Evolutionary conservation across 30 jellyfish, hydroid and myxozoan species (phyloP), one percentile per base, ranked within the genome.

Genomic region (Haliclystus octoradiatus): DNA sequence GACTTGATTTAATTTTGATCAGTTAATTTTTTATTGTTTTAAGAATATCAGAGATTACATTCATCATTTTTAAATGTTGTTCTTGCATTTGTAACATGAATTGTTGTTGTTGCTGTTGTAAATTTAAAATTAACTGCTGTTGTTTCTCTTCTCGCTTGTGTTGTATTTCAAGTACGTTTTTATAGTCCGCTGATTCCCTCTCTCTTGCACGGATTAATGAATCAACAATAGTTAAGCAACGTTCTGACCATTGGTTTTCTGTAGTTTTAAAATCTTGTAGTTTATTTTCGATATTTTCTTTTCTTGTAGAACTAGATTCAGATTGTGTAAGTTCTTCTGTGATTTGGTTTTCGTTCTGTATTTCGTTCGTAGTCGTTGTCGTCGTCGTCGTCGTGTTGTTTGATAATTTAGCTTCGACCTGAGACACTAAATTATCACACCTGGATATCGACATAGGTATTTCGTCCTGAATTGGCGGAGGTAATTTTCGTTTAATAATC

Each of bases 41-140:
- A 14, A 49, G 22, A 4, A 35, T 35, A 14, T 49, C 66, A 2
- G 71, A 22, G 49, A 69, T 69, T 2, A 49, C 49, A 7, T 46
- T 33, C 50, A 49, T 2, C 27, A 47, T 49, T 49, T 69, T 70
- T 33, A 47, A 13, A 3, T 69, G 73, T 3, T 4, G 23, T 63
- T 69, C 71, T 63, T 69, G 79, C 79, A 69, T 49, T 33, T 69
- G 79, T 28, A 69, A 49, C 79, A 35, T 69, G 49, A 69, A 69
- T 49, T 69, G 79, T 50, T 69, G 79, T 63, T 69, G 79, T 24
- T 69, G 73, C 49, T 35, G 73, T 50, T 3, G 23, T 63, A 69
- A 29, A 28, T 69, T 69, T 46, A 26, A 29, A 26, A 35, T 1
- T 12, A 49, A 49, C 26, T 2, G 26, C 50, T 49, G 79, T 28